Evolutionary conservation across 2,888 invertebrate species (phyloP), one percentile per base, ranked within the genome.

Genomic region (Apamea epomidion): DNA sequence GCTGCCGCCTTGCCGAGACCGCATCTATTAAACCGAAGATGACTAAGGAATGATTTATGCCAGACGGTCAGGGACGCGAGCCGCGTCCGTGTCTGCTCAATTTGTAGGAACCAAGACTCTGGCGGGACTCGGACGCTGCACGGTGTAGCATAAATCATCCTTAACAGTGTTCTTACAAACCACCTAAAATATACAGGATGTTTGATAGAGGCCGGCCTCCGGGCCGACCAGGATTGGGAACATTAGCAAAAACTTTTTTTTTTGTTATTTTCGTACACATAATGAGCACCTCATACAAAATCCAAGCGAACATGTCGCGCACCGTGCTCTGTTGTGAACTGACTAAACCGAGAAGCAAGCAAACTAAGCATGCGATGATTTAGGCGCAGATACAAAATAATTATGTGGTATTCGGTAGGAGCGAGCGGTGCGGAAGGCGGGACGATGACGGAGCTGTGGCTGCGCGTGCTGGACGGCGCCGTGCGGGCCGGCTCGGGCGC

Each of bases 401-500:
- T n/a, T n/a, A 5, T 37, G 51, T 7, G 51, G 18, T 51, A 18
- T 29, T 14, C 42, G n/a, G 29, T 70, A 76, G 74, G 29, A 32
- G 45, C 37, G 18, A 6, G 54, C 70, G 65, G 21, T 7, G 32
- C 21, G 80, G 87, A 89, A 1, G 90, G 87, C 80, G 86, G 82
- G 78, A 87, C 83, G 77, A 89, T 58, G 42, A 90, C 91, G 60
- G 85, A 80, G 77, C 83, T 78, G 82, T 89, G 79, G 94, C 88
- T 90, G 91, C 92, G 91, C 74, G 90, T 93, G 89, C 78, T 94
- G 89, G 67, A 69, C 74, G 90, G 83, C 73, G 82, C 88, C 90
- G 90, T 83, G 78, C 82, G 78, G 77, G 90, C 85, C 8, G 82
- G 84, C 83, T 81, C 78, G 75, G 76, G 45, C 73, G 83, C 83